phyloP scores from a whole-genome alignment of 2,113 vertebrate species.

The Hydrochoerus hydrochaeris region DNA sequence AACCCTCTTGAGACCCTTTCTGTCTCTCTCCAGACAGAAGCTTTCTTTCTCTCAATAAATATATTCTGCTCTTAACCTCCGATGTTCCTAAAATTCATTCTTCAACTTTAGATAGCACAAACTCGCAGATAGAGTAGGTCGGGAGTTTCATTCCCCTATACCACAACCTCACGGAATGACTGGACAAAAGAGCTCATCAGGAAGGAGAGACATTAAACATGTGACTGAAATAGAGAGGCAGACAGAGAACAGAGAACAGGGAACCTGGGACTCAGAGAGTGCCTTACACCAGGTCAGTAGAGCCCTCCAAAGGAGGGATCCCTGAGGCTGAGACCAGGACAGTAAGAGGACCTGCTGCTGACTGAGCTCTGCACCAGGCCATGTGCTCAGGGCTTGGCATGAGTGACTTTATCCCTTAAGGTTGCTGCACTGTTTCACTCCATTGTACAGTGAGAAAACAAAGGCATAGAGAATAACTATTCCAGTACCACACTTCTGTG shows the following conservation, averaged over 20 bases:
- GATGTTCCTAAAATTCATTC: too few species aligned
- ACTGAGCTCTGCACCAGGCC: fast-evolving
- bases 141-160: too few species aligned
- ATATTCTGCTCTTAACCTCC: too few species aligned
- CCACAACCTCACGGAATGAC: neutral
- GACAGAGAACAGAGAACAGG: neutral
- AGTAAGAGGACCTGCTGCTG: neutral
- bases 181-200: neutral
- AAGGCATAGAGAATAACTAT: neutral
- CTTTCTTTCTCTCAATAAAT: too few species aligned
- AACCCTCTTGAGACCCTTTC: too few species aligned
- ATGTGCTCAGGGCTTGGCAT: neutral
- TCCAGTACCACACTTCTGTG: neutral
- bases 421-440: neutral
- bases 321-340: neutral
- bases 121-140: too few species aligned
- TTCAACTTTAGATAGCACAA: too few species aligned
- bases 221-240: neutral
- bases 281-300: neutral
- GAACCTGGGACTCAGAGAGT: neutral
- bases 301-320: neutral
- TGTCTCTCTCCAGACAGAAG: too few species aligned
- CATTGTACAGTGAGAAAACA: neutral
- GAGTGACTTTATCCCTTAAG: neutral
- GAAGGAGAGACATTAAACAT: neutral